These are phyloP conservation scores for Lindbergichthys nudifrons DNA, from an alignment of 2,797 vertebrate genomes.

Conservation along the genomic window DNA sequence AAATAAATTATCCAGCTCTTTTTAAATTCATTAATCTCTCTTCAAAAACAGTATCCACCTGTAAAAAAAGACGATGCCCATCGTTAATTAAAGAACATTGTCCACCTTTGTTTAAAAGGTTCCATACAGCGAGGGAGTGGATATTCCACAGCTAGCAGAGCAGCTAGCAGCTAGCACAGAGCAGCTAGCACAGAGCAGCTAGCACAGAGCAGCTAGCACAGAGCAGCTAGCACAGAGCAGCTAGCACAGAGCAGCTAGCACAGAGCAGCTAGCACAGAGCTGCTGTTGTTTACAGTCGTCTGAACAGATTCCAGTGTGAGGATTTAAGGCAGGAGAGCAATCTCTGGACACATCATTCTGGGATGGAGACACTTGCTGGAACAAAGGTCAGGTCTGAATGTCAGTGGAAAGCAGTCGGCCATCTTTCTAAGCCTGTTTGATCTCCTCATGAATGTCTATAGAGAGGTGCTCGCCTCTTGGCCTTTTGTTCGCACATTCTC, in stretches of 20 bases:
- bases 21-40: too few relatives aligned
- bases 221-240: neutral
- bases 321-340: constrained; percentile 1
- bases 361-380: constrained; percentile 22
- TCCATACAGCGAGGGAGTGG: too few relatives aligned
- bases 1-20: neutral
- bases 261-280: neutral
- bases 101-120: too few relatives aligned
- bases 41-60: neutral
- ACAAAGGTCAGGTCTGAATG: constrained; percentile 38
- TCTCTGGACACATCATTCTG: constrained; percentile 4
- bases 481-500: constrained; percentile 36
- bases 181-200: too few relatives aligned
- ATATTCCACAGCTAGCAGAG: too few relatives aligned
- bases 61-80: neutral
- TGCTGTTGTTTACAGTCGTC: neutral
- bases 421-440: constrained; percentile 52
- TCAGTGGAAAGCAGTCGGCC: constrained; percentile 37
- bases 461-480: constrained; percentile 27
- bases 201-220: too few relatives aligned
- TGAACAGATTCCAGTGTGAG: neutral
- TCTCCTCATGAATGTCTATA: constrained; percentile 30
- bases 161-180: neutral
- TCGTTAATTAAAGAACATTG: too few relatives aligned
- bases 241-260: too few relatives aligned